Conservation (phyloP, 2,888 invertebrate genomes). For the Lacanobia wlatinum region DNA sequence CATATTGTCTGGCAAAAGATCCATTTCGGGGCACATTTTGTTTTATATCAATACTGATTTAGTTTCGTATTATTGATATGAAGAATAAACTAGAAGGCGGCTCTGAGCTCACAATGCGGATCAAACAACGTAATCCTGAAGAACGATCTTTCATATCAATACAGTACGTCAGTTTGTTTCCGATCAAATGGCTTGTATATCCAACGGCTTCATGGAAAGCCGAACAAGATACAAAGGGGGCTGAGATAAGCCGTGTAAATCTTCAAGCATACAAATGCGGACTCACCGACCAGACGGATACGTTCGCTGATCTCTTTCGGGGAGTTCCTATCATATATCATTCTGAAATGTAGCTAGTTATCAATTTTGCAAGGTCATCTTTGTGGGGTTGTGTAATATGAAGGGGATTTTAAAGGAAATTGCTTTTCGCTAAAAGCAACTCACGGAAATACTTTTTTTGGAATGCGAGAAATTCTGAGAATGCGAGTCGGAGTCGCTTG, state of each 20-base stretch:
- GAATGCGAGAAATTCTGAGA: neutral
- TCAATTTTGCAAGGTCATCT: conserved; percentile 61
- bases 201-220: conserved; percentile 68
- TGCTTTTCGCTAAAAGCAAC: neutral
- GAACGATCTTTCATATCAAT: conserved; percentile 69
- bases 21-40: conserved; percentile 35
- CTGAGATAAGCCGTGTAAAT: conserved; percentile 79
- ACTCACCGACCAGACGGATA: conserved; percentile 68
- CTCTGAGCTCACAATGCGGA: conserved; percentile 58
- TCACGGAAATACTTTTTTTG: no score
- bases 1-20: conserved; percentile 31
- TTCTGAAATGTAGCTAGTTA: conserved; percentile 65
- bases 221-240: conserved; percentile 78
- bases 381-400: conserved; percentile 20
- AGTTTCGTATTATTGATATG: conserved; percentile 59
- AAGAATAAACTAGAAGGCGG: conserved; percentile 54
- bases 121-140: conserved; percentile 62
- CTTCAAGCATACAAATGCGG: conserved; percentile 78
- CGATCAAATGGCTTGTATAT: conserved; percentile 70
- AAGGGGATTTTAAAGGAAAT: conserved; percentile 26
- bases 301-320: conserved; percentile 71
- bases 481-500: no score
- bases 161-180: conserved; percentile 68
- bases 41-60: conserved; percentile 61
- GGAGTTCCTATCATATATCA: conserved; percentile 67